These are phyloP conservation scores for Pipistrellus pygmaeus DNA, from an alignment of 2,797 vertebrate genomes.

Conservation along the genomic window DNA sequence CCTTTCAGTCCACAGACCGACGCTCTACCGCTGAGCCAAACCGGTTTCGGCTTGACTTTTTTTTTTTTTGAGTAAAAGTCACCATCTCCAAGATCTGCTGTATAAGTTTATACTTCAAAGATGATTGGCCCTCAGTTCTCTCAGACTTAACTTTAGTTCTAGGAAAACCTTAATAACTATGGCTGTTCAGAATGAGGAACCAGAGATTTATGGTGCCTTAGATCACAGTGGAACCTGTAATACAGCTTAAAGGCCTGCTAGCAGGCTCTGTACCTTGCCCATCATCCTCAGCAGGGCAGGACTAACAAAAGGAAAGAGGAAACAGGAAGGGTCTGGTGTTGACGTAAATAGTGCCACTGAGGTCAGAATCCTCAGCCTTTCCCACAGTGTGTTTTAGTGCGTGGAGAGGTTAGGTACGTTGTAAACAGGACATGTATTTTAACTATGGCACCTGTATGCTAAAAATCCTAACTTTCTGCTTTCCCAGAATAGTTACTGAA, in stretches of 20 bases:
- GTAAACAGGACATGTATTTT: not conserved
- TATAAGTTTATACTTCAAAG: not conserved
- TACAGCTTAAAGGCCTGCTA: not conserved
- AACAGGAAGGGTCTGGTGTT: not conserved
- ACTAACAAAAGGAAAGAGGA: not conserved
- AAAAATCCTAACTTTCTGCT: constrained; percentile 75
- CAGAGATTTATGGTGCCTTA: not conserved
- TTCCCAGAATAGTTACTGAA: constrained; percentile 63
- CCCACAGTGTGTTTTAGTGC: not conserved
- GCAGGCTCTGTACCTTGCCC: not conserved
- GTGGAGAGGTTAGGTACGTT: not conserved
- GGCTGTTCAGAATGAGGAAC: not conserved
- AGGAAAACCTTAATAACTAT: not conserved
- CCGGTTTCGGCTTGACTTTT: too few species aligned
- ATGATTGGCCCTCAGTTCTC: not conserved
- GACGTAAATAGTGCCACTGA: not conserved
- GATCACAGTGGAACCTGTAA: not conserved
- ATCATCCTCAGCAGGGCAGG: fast-evolving
- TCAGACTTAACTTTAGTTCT: not conserved
- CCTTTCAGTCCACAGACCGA: too few species aligned
- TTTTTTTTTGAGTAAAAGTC: not conserved
- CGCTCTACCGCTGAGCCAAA: too few species aligned
- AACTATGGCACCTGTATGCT: not conserved
- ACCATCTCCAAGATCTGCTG: not conserved
- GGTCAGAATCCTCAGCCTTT: not conserved